phyloP scores from a whole-genome alignment of 2,113 vertebrate genomes.

The Calypte anna region DNA sequence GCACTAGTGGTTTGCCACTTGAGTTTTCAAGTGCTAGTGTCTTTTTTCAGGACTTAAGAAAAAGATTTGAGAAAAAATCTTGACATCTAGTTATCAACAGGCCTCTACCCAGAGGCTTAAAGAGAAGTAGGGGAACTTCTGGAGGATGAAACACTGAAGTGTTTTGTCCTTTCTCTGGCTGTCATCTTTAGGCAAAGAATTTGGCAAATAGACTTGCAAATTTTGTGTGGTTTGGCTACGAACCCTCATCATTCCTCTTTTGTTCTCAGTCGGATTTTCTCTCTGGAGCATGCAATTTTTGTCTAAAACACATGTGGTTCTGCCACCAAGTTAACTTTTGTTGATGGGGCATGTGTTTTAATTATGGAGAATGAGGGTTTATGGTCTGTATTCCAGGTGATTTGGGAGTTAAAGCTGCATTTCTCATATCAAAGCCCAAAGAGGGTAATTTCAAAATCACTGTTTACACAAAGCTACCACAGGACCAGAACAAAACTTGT shows the following conservation, averaged over 20 bases:
- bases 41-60: not conserved
- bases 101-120: not conserved
- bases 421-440: not conserved
- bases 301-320: not conserved
- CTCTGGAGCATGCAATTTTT: not conserved
- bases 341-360: not conserved
- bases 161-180: not conserved
- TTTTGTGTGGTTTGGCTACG: constrained; percentile 22
- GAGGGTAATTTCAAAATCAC: not conserved
- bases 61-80: not conserved
- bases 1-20: not conserved
- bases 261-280: constrained; percentile 22
- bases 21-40: not conserved
- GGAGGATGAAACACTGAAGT: not conserved
- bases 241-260: not conserved
- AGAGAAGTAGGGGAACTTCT: not conserved
- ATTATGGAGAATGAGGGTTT: not conserved
- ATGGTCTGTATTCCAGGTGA: not conserved
- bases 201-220: constrained; percentile 1
- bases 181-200: not conserved
- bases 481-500: not conserved
- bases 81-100: not conserved
- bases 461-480: not conserved
- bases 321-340: not conserved
- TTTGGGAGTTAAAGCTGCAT: not conserved